Evolutionary conservation across 2,797 vertebrate genomes (phyloP), one percentile per base, ranked within the genome.

Genomic region (Nothura maculosa): DNA sequence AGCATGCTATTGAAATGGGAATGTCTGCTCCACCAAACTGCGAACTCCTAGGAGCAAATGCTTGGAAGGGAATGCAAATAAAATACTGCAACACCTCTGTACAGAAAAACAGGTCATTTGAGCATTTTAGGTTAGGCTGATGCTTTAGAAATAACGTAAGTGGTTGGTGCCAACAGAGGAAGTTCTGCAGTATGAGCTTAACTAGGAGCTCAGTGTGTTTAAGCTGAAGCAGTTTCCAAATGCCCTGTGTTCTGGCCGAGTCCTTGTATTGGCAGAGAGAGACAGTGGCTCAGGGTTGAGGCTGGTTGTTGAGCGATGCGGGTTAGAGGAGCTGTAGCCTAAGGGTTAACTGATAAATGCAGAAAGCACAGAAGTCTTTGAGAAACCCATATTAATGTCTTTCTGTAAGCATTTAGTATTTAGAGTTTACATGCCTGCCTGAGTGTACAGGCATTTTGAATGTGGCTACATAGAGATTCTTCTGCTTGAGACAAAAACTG

Each of bases 391-490:
- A n/a, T 61, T 28, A 48, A 57, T 52, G 22, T 54, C 61, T 81
- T 85, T 77, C 10, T 70, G 18, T 55, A 70, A 80, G 60, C 12
- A 25, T 50, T 70, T 11, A 0, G 0, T 38, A 81, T 81, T 81
- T 55, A 12, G 36, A 72, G 73, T 8, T 84, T 61, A 22, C 32
- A n/a, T n/a, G n/a, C n/a, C n/a, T n/a, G n/a, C n/a, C n/a, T n/a
- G n/a, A n/a, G n/a, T n/a, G 63, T 57, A 17, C 52, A 28, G 84
- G 38, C 60, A 50, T 38, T 61, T 87, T 9, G 14, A 91, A 77
- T 80, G 34, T 66, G 54, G 68, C 90, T 63, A 16, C 18, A 58
- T 86, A 79, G 79, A 89, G 79, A 94, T 97, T 95, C 95, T 95
- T 93, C 94, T 87, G 76, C 74, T 76, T 91, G 90, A 86, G 66